Evolutionary conservation across 1,140 invertebrate genomes (phyloP).

Genomic region (Neodiprion virginianus): DNA sequence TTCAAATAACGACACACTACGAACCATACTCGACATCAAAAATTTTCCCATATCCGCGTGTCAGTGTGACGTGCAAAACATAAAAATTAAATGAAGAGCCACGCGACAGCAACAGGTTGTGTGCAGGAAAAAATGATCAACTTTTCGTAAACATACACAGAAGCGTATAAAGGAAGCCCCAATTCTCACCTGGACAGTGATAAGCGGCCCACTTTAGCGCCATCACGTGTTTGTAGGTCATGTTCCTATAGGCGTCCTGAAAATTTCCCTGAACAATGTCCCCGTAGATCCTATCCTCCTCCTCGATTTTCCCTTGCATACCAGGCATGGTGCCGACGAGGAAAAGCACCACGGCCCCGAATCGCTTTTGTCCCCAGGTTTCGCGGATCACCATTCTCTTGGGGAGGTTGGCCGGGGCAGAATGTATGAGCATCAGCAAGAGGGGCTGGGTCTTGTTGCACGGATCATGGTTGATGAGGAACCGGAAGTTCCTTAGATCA

Average conservation of each 20-base stretch:
- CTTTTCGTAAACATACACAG: too few species aligned
- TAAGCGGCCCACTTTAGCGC: conserved; percentile 81
- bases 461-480: conserved; percentile 63
- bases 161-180: too few species aligned
- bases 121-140: too few species aligned
- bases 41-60: too few species aligned
- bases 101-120: too few species aligned
- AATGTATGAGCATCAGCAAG: conserved; percentile 72
- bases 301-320: conserved; percentile 60
- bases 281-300: conserved; percentile 67
- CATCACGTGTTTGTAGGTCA: conserved; percentile 89
- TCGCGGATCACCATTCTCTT: conserved; percentile 69
- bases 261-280: conserved; percentile 85
- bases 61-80: too few species aligned
- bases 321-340: conserved; percentile 69
- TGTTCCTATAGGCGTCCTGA: conserved; percentile 80
- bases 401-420: conserved; percentile 68
- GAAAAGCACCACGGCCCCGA: conserved; percentile 68
- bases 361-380: conserved; percentile 69
- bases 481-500: conserved; percentile 66
- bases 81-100: too few species aligned
- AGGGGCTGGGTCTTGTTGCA: conserved; percentile 61
- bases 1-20: too few species aligned
- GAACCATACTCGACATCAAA: too few species aligned
- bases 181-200: conserved; percentile 64